Base-by-base conservation (phyloP, 2,113 vertebrate genomes). In the Silurus asotus region DNA sequence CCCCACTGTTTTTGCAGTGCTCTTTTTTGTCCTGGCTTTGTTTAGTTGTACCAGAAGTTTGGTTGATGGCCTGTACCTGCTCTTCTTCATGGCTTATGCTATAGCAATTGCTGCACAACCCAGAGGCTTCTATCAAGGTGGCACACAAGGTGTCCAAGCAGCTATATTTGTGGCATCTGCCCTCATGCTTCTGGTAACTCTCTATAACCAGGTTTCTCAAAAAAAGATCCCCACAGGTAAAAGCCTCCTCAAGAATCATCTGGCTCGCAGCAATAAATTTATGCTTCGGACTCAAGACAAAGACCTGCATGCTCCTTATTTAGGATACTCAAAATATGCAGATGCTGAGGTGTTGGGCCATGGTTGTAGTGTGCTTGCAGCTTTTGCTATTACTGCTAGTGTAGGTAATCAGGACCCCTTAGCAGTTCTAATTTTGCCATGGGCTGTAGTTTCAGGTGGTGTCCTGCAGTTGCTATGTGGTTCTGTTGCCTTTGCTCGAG, bases 291-390 rank as follows among this genome's bases (percentile, higher is more conserved):
- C 91, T 37, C 92, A 94, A 5, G 92, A 94, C 49, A 91, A 95
- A 58, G 93, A 95, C 74, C 88, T 90, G 0, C 93, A 96, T 0
- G 37, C 91, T 17, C 97, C 96, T 20, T 93, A 94, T 90, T 91
- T 97, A 45, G 97, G 96, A 8, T 96, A 95, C 62, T 97, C 97
- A 79, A 97, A 95, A 85, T 98, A 97, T 0, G 96, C 95, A 0
- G 95, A 97, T 19, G 96, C 96, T 2, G 96, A 97, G 45, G 93
- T 93, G 6, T 93, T 98, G 5, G 95, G 94, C 81, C 94, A 95
- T 0, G 96, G 94, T 0, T 96, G 95, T 88, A 96, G 92, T 0
- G 92, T 95, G 48, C 92, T 97, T 0, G 96, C 96, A 75, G 92
- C 95, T 11, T 97, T 97, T 89, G 95, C 96, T 10, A 85, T 97